These are phyloP conservation scores for Lepidonotus clava DNA, from an alignment of 2,888 invertebrate species.

Conservation along the genomic window DNA sequence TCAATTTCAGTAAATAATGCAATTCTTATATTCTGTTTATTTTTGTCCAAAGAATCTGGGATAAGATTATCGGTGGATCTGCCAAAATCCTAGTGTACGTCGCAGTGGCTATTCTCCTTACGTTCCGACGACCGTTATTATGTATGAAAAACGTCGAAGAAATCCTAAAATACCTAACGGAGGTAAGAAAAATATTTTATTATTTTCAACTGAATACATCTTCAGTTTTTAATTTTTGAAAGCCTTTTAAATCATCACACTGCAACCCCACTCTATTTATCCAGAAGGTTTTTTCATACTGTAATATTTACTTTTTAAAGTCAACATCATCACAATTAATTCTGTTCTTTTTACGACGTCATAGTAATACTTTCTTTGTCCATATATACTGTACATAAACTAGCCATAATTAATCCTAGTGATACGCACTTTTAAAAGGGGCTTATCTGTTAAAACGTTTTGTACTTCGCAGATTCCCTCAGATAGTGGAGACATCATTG, in stretches of 20 bases:
- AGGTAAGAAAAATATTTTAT: slow-evolving; percentile 81
- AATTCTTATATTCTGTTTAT: slow-evolving; percentile 32
- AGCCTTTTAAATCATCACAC: no score
- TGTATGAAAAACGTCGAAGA: slow-evolving; percentile 84
- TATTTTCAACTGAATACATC: neutral
- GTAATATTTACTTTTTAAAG: no score
- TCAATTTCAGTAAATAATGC: no score
- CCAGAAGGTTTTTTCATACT: no score
- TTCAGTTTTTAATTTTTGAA: neutral
- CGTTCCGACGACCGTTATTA: slow-evolving; percentile 86
- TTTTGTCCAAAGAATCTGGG: slow-evolving; percentile 88
- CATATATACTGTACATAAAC: no score
- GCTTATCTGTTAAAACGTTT: no score
- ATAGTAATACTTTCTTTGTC: no score
- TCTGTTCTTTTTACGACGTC: no score
- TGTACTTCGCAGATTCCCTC: slow-evolving; percentile 85
- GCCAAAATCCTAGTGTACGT: slow-evolving; percentile 90
- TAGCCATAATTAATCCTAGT: no score
- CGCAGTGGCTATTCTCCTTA: slow-evolving; percentile 87
- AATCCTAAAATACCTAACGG: slow-evolving; percentile 85
- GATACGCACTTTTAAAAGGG: no score
- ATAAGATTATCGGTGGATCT: slow-evolving; percentile 92
- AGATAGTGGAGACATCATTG: slow-evolving; percentile 90
- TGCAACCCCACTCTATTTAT: no score
- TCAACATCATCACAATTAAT: no score